phyloP scores from a whole-genome alignment of 2,797 vertebrate species.

The Myoxocephalus aenaeus region DNA sequence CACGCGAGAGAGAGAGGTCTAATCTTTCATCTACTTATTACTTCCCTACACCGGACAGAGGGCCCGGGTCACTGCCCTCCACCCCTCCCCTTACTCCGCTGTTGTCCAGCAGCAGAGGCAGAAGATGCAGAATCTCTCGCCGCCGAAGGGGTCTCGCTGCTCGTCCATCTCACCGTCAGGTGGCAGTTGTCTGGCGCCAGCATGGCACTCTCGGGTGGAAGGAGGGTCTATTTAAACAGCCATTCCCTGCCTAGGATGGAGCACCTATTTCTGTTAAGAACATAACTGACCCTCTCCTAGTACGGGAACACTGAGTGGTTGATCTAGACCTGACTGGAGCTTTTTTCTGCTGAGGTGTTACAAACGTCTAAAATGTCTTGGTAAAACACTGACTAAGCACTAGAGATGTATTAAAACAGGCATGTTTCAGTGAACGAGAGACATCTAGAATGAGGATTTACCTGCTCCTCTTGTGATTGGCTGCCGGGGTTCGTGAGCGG shows the following conservation, averaged over 20 bases:
- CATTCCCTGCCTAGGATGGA: constrained; percentile 47
- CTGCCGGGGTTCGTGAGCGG: constrained; percentile 80
- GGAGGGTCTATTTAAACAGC: constrained; percentile 30
- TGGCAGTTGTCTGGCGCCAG: constrained; percentile 35
- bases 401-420: constrained; percentile 33
- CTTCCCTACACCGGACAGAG: constrained; percentile 52
- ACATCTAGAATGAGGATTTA: constrained; percentile 59
- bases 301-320: constrained; percentile 18
- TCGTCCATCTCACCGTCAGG: constrained; percentile 46
- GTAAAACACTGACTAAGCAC: constrained; percentile 46
- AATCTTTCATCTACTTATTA: constrained; percentile 30
- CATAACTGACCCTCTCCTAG: constrained; percentile 53
- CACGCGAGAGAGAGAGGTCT: constrained; percentile 54
- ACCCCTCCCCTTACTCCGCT: constrained; percentile 48
- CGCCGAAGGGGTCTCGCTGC: constrained; percentile 21
- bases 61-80: constrained; percentile 33
- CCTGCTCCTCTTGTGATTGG: constrained; percentile 85
- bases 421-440: constrained; percentile 22
- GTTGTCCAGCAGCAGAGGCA: constrained; percentile 47
- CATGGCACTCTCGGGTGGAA: constrained; percentile 27
- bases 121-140: constrained; percentile 50
- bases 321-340: constrained; percentile 27
- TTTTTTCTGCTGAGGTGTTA: constrained; percentile 11
- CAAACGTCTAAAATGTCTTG: constrained; percentile 8
- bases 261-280: constrained; percentile 45